phyloP scores from a whole-genome alignment of 92 coral and sea anemone genomes.

The Actinernus sp. region DNA sequence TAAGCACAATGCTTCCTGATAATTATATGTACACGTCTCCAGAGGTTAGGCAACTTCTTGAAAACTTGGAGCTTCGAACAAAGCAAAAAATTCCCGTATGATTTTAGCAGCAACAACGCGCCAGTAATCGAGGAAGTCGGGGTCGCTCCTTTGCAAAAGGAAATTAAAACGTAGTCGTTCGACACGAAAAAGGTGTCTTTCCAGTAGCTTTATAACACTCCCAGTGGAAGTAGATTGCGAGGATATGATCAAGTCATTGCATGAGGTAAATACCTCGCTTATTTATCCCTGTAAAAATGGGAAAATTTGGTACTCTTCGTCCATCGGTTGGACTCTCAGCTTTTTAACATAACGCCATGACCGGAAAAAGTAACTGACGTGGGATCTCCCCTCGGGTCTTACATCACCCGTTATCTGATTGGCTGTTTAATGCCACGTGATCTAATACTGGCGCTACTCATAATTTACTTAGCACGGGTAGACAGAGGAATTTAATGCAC shows the following conservation, averaged over 20 bases:
- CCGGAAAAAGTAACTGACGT: slow-evolving; percentile 84
- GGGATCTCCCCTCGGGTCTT: slow-evolving; percentile 83
- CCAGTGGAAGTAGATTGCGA: slow-evolving; percentile 95
- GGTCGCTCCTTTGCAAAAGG: slow-evolving; percentile 88
- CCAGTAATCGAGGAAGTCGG: slow-evolving; percentile 52
- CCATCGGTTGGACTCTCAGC: slow-evolving; percentile 28
- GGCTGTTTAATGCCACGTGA: slow-evolving; percentile 34
- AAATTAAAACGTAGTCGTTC: slow-evolving; percentile 72
- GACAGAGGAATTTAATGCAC: neutral
- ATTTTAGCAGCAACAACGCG: slow-evolving; percentile 70
- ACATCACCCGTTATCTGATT: slow-evolving; percentile 58
- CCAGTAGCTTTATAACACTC: slow-evolving; percentile 77
- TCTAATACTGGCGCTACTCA: neutral
- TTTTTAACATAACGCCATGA: slow-evolving; percentile 74
- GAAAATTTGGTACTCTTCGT: slow-evolving; percentile 25
- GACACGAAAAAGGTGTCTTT: slow-evolving; percentile 94
- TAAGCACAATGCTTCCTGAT: slow-evolving; percentile 68
- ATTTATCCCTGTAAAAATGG: slow-evolving; percentile 55
- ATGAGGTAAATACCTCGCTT: slow-evolving; percentile 57
- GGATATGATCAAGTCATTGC: slow-evolving; percentile 83
- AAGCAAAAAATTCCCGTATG: slow-evolving; percentile 81
- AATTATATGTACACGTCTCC: slow-evolving; percentile 72
- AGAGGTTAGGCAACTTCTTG: slow-evolving; percentile 73
- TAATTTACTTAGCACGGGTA: slow-evolving; percentile 1
- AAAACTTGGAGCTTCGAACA: slow-evolving; percentile 81